Evolutionary conservation across 2,797 vertebrate species (phyloP).

Genomic region (Epinephelus coioides): DNA sequence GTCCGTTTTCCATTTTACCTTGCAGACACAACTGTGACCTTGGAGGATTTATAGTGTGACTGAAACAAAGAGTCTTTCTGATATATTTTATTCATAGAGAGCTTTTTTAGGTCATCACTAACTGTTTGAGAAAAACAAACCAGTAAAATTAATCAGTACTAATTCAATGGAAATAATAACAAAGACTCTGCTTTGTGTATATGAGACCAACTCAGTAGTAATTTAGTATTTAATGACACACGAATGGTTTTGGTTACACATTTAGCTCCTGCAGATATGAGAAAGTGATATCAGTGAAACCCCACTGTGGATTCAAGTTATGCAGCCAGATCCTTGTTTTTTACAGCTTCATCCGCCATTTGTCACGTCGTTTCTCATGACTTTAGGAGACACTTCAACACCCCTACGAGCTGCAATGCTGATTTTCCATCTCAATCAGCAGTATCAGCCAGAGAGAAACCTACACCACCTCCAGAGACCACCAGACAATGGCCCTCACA

Average conservation of each 20-base stretch:
- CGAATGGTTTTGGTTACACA: conserved; percentile 1
- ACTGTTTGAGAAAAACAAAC: not conserved
- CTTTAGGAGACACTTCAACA: conserved; percentile 57
- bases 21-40: conserved; percentile 21
- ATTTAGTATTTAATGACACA: conserved; percentile 7
- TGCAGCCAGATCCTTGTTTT: conserved; percentile 21
- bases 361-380: conserved; percentile 51
- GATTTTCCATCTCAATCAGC: conserved; percentile 78
- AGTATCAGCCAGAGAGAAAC: conserved; percentile 59
- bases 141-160: not conserved
- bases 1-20: conserved; percentile 6
- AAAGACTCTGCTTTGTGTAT: conserved; percentile 11
- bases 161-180: not conserved
- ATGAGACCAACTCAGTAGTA: not conserved
- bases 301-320: conserved; percentile 8
- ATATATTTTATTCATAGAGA: not conserved
- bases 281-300: conserved; percentile 15
- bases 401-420: conserved; percentile 34
- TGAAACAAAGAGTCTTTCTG: conserved; percentile 22
- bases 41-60: conserved; percentile 9
- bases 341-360: conserved; percentile 32
- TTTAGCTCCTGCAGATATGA: conserved; percentile 17
- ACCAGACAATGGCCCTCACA: conserved; percentile 71
- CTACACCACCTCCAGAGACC: conserved; percentile 67
- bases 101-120: not conserved